These are phyloP conservation scores for Habrosyne pyritoides DNA, from an alignment of 2,888 invertebrate species.

Conservation along the genomic window DNA sequence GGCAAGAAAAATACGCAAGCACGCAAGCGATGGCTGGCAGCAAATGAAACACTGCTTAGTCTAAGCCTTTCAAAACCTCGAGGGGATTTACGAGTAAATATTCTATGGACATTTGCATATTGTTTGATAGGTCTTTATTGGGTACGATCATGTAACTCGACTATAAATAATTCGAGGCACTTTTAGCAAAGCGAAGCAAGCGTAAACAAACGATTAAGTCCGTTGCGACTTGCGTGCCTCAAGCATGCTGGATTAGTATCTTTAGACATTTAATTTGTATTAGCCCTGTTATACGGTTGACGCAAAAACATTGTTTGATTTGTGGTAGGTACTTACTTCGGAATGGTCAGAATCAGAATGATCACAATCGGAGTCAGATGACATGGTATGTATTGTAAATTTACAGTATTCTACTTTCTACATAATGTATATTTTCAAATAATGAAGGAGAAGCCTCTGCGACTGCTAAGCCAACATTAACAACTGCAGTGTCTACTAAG, in stretches of 20 bases:
- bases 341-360: constrained; percentile 33
- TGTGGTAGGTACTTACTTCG: constrained; percentile 58
- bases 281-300: constrained; percentile 34
- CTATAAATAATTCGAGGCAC: constrained; percentile 72
- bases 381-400: constrained; percentile 18
- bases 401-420: not conserved
- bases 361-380: constrained; percentile 37
- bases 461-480: not conserved
- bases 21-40: constrained; percentile 58
- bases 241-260: constrained; percentile 48
- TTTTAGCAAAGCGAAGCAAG: constrained; percentile 68
- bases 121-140: constrained; percentile 74
- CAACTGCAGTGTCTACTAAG: not conserved
- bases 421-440: not conserved
- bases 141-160: constrained; percentile 72
- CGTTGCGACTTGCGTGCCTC: constrained; percentile 70
- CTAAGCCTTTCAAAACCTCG: constrained; percentile 54
- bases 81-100: constrained; percentile 67
- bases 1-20: constrained; percentile 48
- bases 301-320: constrained; percentile 31
- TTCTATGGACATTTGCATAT: constrained; percentile 73
- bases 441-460: not conserved
- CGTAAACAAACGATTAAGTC: constrained; percentile 74
- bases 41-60: constrained; percentile 66
- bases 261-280: constrained; percentile 50